phyloP scores from a whole-genome alignment of 2,797 vertebrate genomes.

The Gobionotothen gibberifrons region DNA sequence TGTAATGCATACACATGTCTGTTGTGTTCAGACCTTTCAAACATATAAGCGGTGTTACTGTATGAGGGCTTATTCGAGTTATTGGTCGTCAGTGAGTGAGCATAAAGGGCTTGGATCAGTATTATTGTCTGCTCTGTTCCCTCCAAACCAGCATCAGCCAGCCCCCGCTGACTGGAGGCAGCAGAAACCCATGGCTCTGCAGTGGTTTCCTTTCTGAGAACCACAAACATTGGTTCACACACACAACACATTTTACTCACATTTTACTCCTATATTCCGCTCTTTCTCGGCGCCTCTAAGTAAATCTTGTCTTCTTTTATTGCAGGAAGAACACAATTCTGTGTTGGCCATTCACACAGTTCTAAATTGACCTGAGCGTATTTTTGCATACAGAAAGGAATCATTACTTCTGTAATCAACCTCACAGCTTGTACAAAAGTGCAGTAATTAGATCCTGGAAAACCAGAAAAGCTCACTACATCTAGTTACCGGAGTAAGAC shows the following conservation, averaged over 20 bases:
- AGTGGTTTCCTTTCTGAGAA: slow-evolving; percentile 15
- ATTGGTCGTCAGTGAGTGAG: slow-evolving; percentile 15
- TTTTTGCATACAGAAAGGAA: slow-evolving; percentile 31
- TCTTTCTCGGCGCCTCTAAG: neutral
- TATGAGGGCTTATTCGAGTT: slow-evolving; percentile 4
- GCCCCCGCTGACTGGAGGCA: slow-evolving; percentile 33
- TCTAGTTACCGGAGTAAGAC: slow-evolving; percentile 15
- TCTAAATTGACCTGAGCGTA: slow-evolving; percentile 22
- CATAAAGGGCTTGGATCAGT: slow-evolving; percentile 25
- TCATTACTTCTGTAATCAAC: slow-evolving; percentile 39
- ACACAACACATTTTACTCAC: neutral
- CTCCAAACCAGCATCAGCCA: slow-evolving; percentile 17
- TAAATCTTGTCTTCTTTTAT: slow-evolving; percentile 6
- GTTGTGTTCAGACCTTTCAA: neutral
- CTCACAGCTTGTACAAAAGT: slow-evolving; percentile 11
- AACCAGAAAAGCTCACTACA: slow-evolving; percentile 6
- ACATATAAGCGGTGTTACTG: neutral
- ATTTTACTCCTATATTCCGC: neutral
- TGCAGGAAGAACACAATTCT: slow-evolving; percentile 9
- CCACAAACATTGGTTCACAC: neutral
- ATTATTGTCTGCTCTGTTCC: slow-evolving; percentile 20
- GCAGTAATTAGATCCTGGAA: slow-evolving; percentile 24
- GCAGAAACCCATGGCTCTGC: slow-evolving; percentile 22
- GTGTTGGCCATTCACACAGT: neutral
- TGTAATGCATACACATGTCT: neutral